Conservation (phyloP, 92 coral and sea anemone genomes). For the Epizoanthus scotinus region DNA sequence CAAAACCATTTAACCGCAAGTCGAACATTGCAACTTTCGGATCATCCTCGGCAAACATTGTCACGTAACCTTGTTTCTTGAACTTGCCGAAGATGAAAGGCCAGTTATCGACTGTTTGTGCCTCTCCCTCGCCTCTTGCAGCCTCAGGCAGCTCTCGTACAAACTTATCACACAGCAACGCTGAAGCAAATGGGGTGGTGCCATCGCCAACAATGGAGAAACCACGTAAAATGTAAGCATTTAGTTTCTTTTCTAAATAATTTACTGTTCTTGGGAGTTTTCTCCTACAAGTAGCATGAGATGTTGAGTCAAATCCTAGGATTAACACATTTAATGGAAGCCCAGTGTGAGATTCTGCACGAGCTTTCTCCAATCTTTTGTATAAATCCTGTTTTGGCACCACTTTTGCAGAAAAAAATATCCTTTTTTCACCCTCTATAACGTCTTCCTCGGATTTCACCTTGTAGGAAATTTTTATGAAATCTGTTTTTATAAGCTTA, state of each 20-base stretch:
- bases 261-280: conserved; percentile 61
- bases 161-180: conserved; percentile 70
- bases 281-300: conserved; percentile 71
- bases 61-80: conserved; percentile 68
- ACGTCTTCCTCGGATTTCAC: conserved; percentile 12
- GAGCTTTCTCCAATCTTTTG: conserved; percentile 19
- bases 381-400: conserved; percentile 42
- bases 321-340: conserved; percentile 65
- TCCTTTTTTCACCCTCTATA: conserved; percentile 33
- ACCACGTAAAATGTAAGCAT: conserved; percentile 69
- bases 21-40: conserved; percentile 70
- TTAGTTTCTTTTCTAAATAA: conserved; percentile 56
- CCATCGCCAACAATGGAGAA: conserved; percentile 84
- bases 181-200: conserved; percentile 72
- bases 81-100: conserved; percentile 72
- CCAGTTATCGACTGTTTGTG: conserved; percentile 55
- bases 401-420: conserved; percentile 63
- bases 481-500: conserved; percentile 49
- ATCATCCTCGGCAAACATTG: conserved; percentile 79
- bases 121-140: not conserved
- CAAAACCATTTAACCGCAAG: conserved; percentile 63
- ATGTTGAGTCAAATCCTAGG: conserved; percentile 81
- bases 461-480: conserved; percentile 60
- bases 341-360: conserved; percentile 36
- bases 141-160: conserved; percentile 48